A percentile compares a stretch with the other conserved stretches of the same genome.
phyloP scores from a whole-genome alignment of 2,888 invertebrate species.

The Hylaea fasciaria region DNA sequence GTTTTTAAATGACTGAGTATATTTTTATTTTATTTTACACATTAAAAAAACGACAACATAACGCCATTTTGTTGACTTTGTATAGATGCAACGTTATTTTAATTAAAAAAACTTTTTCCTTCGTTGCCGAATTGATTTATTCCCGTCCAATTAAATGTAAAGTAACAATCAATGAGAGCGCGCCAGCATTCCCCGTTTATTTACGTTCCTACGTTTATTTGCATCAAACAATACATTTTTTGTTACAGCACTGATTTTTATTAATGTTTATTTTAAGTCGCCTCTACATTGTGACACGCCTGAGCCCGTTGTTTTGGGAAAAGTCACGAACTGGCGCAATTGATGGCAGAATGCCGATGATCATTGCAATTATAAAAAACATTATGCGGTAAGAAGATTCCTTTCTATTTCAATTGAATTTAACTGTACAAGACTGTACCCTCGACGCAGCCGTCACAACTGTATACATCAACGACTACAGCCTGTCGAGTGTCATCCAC shows the following conservation, averaged over 20 bases:
- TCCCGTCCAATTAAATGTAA: constrained; percentile 28
- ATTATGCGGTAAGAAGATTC: constrained; percentile 36
- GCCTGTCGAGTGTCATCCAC: background rate
- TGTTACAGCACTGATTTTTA: constrained; percentile 55
- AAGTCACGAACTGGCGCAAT: constrained; percentile 75
- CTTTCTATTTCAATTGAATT: constrained; percentile 25
- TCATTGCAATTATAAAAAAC: constrained; percentile 65
- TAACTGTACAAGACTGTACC: background rate
- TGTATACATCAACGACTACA: constrained; percentile 3
- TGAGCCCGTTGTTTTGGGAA: constrained; percentile 78
- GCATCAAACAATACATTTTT: constrained; percentile 52
- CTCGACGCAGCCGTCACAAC: background rate
- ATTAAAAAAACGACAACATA: background rate
- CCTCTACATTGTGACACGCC: constrained; percentile 59
- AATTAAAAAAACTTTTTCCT: constrained; percentile 5
- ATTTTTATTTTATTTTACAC: no score
- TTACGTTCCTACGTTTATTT: constrained; percentile 40
- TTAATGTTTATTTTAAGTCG: constrained; percentile 67
- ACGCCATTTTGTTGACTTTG: no score
- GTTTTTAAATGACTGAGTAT: no score
- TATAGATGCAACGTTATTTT: constrained; percentile 1
- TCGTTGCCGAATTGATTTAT: constrained; percentile 21
- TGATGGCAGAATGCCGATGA: constrained; percentile 61
- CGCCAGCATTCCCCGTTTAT: constrained; percentile 42
- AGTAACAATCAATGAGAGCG: constrained; percentile 37